phyloP scores from a whole-genome alignment of 92 coral and sea anemone species.

The Meandrina meandrites region DNA sequence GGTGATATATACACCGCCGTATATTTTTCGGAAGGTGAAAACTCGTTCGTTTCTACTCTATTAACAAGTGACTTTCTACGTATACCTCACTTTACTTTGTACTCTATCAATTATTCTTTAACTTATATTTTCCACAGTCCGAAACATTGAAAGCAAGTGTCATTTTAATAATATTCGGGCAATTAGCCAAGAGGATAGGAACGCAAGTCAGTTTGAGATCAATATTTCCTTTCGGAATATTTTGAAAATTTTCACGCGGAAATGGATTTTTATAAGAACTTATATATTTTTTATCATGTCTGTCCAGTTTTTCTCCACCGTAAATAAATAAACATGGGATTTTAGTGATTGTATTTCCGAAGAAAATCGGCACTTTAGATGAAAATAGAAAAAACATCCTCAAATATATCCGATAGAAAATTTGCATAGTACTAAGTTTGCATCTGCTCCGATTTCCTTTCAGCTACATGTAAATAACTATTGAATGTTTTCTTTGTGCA shows the following conservation, averaged over 20 bases:
- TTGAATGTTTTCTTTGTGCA: not conserved
- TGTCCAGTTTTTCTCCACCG: not conserved
- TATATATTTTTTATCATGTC: not conserved
- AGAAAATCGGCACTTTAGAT: not conserved
- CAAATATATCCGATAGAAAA: not conserved
- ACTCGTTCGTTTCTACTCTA: not conserved
- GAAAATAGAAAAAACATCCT: not conserved
- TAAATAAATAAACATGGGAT: not conserved
- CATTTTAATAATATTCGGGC: not conserved
- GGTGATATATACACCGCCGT: not conserved
- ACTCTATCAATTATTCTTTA: not conserved
- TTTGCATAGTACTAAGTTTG: not conserved
- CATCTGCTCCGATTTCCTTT: constrained; percentile 16
- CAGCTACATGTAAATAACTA: constrained; percentile 7
- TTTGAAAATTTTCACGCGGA: not conserved
- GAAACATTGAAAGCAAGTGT: not conserved
- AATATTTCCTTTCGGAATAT: not conserved
- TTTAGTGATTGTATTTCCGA: not conserved
- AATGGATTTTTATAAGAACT: too few relatives aligned
- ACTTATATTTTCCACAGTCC: not conserved
- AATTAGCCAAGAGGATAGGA: not conserved
- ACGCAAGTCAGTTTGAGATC: not conserved
- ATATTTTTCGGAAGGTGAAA: not conserved
- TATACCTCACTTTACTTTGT: not conserved
- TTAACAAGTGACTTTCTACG: not conserved